A percentile compares a stretch with the other conserved stretches of the same genome.
Evolutionary conservation across 2,113 vertebrate genomes (phyloP).

Genomic region (Aptenodytes patagonicus): DNA sequence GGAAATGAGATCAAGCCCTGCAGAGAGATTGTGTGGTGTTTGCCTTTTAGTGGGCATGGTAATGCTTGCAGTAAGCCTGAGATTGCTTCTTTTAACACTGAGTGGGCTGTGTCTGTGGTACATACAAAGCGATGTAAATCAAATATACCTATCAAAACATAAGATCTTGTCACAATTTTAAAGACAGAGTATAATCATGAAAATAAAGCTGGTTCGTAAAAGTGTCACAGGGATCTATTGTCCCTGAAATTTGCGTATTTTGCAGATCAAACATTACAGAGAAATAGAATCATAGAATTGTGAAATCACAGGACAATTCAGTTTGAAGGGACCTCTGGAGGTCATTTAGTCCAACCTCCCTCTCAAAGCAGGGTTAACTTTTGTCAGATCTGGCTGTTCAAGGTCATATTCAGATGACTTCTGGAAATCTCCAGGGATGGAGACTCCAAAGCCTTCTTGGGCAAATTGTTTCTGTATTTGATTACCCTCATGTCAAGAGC

Average conservation of each 20-base stretch:
- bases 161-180: background rate
- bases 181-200: background rate
- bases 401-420: background rate
- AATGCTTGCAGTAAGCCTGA: background rate
- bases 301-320: background rate
- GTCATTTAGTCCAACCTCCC: background rate
- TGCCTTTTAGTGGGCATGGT: background rate
- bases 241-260: background rate
- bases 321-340: background rate
- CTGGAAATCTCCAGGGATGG: background rate
- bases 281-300: background rate
- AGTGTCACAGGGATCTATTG: background rate
- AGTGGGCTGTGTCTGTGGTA: background rate
- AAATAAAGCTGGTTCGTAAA: background rate
- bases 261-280: background rate
- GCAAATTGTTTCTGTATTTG: background rate
- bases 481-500: background rate
- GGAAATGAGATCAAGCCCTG: background rate
- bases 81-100: fast-evolving
- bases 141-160: background rate
- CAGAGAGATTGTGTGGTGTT: background rate
- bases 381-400: background rate
- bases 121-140: background rate
- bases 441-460: background rate
- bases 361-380: background rate